Conservation (phyloP, 2,113 vertebrate genomes). For the Saccopteryx leptura region DNA sequence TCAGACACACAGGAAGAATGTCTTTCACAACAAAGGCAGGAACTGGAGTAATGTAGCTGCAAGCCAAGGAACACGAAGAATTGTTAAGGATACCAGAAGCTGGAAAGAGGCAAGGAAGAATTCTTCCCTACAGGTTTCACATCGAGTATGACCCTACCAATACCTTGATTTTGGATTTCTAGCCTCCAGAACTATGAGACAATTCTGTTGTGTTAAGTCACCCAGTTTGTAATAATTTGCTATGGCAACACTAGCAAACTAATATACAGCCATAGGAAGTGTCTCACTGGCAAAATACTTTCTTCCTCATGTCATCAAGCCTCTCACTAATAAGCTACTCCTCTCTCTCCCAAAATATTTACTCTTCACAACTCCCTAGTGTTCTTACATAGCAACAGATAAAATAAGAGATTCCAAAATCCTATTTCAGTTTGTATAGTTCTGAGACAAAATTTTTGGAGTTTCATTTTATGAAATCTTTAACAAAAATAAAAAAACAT, state of each 20-base stretch:
- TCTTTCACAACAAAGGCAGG: background rate
- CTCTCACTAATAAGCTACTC: background rate
- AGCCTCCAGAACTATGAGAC: background rate
- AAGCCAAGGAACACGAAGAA: background rate
- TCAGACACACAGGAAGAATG: background rate
- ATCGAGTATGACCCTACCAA: background rate
- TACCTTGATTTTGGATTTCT: background rate
- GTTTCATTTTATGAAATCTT: constrained; percentile 22
- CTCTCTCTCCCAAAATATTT: background rate
- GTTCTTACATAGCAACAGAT: background rate
- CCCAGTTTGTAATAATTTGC: background rate
- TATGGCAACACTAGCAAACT: background rate
- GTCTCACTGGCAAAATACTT: background rate
- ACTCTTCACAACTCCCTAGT: background rate
- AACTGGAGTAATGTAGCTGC: fast-evolving
- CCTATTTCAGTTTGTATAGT: background rate
- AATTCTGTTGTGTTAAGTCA: background rate
- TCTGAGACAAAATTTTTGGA: background rate
- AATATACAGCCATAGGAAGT: background rate
- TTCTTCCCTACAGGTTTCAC: background rate
- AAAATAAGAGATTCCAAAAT: background rate
- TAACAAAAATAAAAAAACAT: constrained; percentile 20
- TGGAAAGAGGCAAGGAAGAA: background rate
- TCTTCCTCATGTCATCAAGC: background rate
- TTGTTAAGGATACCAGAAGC: background rate